phyloP scores from a whole-genome alignment of 2,888 invertebrate genomes.

The Galerucella calmariensis region DNA sequence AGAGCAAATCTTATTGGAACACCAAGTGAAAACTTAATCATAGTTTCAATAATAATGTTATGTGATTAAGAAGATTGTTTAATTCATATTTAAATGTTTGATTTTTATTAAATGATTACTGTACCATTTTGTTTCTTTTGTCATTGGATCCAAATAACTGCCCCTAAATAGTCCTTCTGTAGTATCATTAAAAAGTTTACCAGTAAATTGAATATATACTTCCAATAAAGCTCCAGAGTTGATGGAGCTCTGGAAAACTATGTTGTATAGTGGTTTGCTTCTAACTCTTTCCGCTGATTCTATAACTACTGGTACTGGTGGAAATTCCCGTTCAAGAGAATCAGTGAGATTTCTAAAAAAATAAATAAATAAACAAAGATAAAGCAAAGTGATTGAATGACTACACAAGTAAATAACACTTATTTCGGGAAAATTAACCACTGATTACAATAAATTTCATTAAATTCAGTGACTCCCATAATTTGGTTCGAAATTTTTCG shows the following conservation, averaged over 20 bases:
- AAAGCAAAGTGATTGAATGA: background rate
- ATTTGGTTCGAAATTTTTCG: too few species aligned
- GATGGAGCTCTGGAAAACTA: conserved; percentile 71
- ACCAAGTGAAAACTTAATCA: too few species aligned
- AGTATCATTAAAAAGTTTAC: conserved; percentile 72
- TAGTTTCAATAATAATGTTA: too few species aligned
- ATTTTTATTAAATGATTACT: too few species aligned
- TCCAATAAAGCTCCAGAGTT: conserved; percentile 71
- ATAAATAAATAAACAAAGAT: background rate
- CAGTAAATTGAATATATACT: conserved; percentile 74
- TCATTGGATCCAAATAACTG: conserved; percentile 67
- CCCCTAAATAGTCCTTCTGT: conserved; percentile 79
- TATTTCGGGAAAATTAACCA: too few species aligned
- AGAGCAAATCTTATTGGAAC: too few species aligned
- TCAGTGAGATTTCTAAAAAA: conserved; percentile 27
- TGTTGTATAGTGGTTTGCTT: conserved; percentile 72
- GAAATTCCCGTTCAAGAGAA: conserved; percentile 14
- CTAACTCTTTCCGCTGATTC: conserved; percentile 62
- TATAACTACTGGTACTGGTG: conserved; percentile 24
- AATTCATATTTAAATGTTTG: too few species aligned
- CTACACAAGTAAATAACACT: too few species aligned
- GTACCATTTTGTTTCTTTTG: conserved; percentile 62
- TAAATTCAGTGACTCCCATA: too few species aligned
- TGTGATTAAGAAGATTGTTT: too few species aligned
- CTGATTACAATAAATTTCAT: too few species aligned